A percentile compares a stretch with the other conserved stretches of the same genome.
These are phyloP conservation scores for Gerris buenoi DNA, from an alignment of 1,140 invertebrate species.

Conservation along the genomic window DNA sequence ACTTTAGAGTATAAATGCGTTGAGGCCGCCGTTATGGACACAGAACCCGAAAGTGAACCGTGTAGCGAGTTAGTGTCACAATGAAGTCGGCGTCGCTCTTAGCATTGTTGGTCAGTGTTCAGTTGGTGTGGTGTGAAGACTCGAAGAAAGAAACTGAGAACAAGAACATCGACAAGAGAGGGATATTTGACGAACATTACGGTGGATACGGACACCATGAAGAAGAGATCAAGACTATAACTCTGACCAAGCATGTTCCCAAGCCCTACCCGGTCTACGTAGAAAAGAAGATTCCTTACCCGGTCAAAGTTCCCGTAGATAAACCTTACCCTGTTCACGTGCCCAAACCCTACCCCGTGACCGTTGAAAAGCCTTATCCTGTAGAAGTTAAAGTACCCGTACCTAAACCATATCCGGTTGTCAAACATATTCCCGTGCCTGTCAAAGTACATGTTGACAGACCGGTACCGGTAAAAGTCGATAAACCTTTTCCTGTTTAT, in stretches of 20 bases:
- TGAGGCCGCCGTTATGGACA: not conserved
- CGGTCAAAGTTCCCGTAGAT: slow-evolving; percentile 55
- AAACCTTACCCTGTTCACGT: slow-evolving; percentile 36
- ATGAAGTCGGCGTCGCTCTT: not conserved
- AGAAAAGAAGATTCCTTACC: slow-evolving; percentile 45
- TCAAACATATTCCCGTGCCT: slow-evolving; percentile 24
- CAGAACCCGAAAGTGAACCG: not conserved
- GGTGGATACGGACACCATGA: not conserved
- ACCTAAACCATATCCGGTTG: slow-evolving; percentile 40
- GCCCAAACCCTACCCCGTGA: slow-evolving; percentile 47
- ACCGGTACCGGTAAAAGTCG: slow-evolving; percentile 36
- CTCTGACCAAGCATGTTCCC: slow-evolving; percentile 24
- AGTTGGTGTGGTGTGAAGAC: not conserved
- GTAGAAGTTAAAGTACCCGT: slow-evolving; percentile 48
- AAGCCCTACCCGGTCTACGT: slow-evolving; percentile 40
- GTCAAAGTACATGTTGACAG: slow-evolving; percentile 46
- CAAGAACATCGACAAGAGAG: not conserved
- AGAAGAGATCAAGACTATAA: slow-evolving; percentile 12
- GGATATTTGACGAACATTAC: not conserved
- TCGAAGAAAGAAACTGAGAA: not conserved
- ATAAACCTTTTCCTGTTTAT: slow-evolving; percentile 35
- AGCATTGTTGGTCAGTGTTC: not conserved
- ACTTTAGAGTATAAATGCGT: not conserved
- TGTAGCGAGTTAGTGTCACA: not conserved
- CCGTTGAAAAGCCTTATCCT: slow-evolving; percentile 47